Conservation (phyloP, 2,888 invertebrate species). For the Sympetrum striolatum region DNA sequence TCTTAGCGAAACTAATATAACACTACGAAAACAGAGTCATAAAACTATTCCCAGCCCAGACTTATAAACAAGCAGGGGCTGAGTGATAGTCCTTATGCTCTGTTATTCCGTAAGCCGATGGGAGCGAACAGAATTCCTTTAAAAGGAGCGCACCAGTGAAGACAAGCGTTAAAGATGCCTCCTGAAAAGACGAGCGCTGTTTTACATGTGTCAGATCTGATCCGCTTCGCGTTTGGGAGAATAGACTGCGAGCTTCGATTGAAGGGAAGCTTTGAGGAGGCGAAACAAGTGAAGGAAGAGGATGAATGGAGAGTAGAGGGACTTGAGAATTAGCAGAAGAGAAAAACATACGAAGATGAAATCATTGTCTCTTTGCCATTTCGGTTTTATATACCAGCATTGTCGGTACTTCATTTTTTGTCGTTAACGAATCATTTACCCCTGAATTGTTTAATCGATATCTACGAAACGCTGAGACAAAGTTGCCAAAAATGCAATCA, state of each 20-base stretch:
- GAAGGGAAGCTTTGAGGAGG: neutral
- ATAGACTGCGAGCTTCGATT: neutral
- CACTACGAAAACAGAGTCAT: too few relatives aligned
- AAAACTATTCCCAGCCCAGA: too few relatives aligned
- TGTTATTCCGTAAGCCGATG: neutral
- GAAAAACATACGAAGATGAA: neutral
- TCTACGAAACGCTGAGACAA: too few relatives aligned
- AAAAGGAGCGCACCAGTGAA: neutral
- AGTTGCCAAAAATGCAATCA: too few relatives aligned
- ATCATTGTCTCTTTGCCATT: too few relatives aligned
- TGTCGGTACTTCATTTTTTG: too few relatives aligned
- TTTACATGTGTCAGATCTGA: neutral
- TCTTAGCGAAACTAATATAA: too few relatives aligned
- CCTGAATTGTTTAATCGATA: too few relatives aligned
- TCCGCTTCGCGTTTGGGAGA: neutral
- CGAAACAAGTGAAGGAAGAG: neutral
- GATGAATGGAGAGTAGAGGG: neutral
- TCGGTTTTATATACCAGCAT: too few relatives aligned
- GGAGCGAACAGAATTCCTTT: neutral
- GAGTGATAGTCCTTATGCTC: too few relatives aligned
- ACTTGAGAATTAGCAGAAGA: neutral
- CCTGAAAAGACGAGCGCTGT: neutral
- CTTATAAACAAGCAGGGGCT: too few relatives aligned
- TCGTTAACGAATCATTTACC: too few relatives aligned
- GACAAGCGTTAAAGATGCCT: neutral